Evolutionary conservation across 2,113 vertebrate species (phyloP), one percentile per base, ranked within the genome.

Genomic region (Chrysemys picta): DNA sequence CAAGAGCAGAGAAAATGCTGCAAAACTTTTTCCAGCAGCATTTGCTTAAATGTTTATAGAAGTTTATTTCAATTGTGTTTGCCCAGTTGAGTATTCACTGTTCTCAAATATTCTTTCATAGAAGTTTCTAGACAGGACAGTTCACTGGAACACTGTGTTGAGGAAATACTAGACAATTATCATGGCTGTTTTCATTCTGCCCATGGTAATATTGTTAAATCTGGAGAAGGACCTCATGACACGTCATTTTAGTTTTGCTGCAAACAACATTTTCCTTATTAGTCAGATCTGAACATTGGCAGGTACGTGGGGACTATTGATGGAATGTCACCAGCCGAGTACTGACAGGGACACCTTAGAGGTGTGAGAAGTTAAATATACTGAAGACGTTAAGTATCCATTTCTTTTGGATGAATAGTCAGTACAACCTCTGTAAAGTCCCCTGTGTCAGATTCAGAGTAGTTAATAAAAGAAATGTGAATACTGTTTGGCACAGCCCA

Each of bases 371-470:
- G 17, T 72, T 72, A 38, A 62, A 62, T 62, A 62, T 14, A 31
- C 27, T 31, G 57, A 62, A 31, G 27, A 62, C 1, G 12, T 62
- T 96, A 97, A 95, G 82, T 87, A 52, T 31, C 83, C 82, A 1
- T 81, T 82, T 89, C 89, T 93, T 95, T 92, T 95, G 95, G 90
- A 96, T 91, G 95, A 95, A 94, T 89, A 93, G 85, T 90, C 92
- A 95, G 75, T 91, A 82, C 92, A 96, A 56, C 13, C 57, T 93
- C 85, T 87, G 91, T 79, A 92, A 96, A 89, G 92, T 83, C 92
- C 94, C 94, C 89, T 69, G 95, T 50, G 65, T 85, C 50, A 17
- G 78, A 52, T 85, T 75, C 87, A 94, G 2, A 87, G 79, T 2
- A 84, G 92, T 88, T 96, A 96, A 96, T 93, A 96, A 93, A 96